A percentile compares a stretch with the other conserved stretches of the same genome.
Conservation (phyloP, 2,888 invertebrate species). For the Ceramica pisi region DNA sequence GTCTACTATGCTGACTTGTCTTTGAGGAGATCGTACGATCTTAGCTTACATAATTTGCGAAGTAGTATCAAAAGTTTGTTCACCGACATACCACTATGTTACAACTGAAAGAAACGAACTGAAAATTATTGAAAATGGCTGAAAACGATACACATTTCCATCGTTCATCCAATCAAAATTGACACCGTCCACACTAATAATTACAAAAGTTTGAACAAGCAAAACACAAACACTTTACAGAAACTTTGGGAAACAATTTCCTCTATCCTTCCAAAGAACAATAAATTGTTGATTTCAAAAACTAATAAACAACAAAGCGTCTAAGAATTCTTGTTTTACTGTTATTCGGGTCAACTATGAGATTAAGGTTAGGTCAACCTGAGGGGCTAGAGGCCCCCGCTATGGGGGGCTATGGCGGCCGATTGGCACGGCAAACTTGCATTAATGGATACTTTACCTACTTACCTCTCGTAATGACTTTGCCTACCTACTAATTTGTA, state of each 20-base stretch:
- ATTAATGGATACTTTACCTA: conserved; percentile 79
- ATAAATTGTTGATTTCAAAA: conserved; percentile 35
- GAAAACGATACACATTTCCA: neutral
- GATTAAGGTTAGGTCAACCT: conserved; percentile 74
- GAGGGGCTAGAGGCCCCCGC: conserved; percentile 55
- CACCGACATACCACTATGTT: too few species aligned
- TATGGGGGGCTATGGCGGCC: conserved; percentile 57
- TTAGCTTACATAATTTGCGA: too few species aligned
- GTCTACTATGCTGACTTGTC: too few species aligned
- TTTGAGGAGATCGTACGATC: too few species aligned
- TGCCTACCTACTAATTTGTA: conserved; percentile 52
- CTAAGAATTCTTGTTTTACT: conserved; percentile 31
- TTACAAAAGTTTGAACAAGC: conserved; percentile 13
- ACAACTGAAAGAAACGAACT: too few species aligned
- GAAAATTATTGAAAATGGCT: neutral
- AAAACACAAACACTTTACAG: conserved; percentile 11
- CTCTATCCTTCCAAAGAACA: conserved; percentile 19
- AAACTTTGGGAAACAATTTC: conserved; percentile 28
- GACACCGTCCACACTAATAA: neutral
- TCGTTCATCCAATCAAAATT: neutral
- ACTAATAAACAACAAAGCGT: conserved; percentile 52
- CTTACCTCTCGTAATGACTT: conserved; percentile 65
- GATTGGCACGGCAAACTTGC: conserved; percentile 87
- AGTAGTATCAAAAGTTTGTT: too few species aligned
- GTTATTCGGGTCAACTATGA: conserved; percentile 72